Evolutionary conservation across 2,797 vertebrate species (phyloP), one percentile per base, ranked within the genome.

Genomic region (Pangasius macronema): DNA sequence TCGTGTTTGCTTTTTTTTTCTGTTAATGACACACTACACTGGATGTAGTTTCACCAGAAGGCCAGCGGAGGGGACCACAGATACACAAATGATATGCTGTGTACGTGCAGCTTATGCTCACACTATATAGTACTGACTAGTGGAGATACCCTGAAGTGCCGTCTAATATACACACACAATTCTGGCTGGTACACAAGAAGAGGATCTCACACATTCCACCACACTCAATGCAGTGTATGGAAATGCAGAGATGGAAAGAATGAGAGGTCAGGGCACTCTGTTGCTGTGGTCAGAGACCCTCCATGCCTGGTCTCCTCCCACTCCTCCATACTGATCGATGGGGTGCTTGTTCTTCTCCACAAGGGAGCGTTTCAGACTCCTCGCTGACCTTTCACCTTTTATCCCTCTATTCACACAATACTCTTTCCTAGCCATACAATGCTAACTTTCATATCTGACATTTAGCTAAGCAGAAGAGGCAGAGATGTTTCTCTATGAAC

Each of bases 371-470:
- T 92, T 91, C 89, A 92, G 87, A 39, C 84, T 65, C 51, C 8
- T 83, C 72, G 14, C 20, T 90, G 89, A 90, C 89, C 87, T 90
- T 89, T 85, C 24, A 87, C 89, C 87, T 68, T 81, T 63, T 46
- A 86, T 87, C 87, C 84, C 36, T 85, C 82, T 24, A 55, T 61
- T 86, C 80, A 3, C 39, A 39, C 4, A 24, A 24, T 36, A 70
- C 72, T 55, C 68, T 22, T 49, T 86, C 70, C 83, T 57, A 22
- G 46, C 27, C 59, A 65, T 59, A 91, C 91, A 91, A 89, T 89
- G 36, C 83, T 88, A 73, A 90, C 85, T 63, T 90, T 91, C 86
- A 91, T 86, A 89, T 88, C 87, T 92, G 90, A 88, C 87, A 91
- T 91, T 91, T 85, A 83, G 82, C 61, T 82, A 49, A 51, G 46